These are phyloP conservation scores for Peromyscus aztecus DNA, from an alignment of 2,797 vertebrate species.

Conservation along the genomic window DNA sequence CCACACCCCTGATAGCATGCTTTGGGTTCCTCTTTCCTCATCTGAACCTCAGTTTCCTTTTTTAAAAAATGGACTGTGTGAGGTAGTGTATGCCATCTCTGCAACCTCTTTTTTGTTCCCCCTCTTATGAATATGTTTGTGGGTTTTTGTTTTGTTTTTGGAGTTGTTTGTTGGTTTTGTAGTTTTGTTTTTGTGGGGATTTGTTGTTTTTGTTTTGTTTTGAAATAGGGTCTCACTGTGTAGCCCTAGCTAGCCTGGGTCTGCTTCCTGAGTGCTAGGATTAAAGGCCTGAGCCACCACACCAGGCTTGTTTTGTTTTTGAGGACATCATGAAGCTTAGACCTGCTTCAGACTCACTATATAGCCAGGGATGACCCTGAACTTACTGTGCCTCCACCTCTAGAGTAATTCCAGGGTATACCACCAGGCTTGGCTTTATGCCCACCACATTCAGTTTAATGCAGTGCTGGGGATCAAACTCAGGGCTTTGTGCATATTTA, in stretches of 20 bases:
- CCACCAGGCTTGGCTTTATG: neutral
- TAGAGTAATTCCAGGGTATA: neutral
- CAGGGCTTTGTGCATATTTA: neutral
- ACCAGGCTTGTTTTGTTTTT: neutral
- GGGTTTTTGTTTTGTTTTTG: neutral
- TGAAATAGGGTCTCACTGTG: neutral
- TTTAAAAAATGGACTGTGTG: neutral
- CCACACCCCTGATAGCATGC: fast-evolving
- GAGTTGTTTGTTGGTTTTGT: neutral
- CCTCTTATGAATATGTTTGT: neutral
- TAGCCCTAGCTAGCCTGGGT: neutral
- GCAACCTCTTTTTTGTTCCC: neutral
- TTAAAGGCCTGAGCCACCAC: neutral
- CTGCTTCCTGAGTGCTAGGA: neutral
- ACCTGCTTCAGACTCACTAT: neutral
- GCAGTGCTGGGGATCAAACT: neutral
- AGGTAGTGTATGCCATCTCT: neutral
- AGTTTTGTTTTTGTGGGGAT: neutral
- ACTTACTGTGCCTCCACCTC: neutral
- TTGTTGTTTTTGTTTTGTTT: neutral
- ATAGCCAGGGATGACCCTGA: neutral
- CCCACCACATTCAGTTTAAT: neutral
- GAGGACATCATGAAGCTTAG: neutral
- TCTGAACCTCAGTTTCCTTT: neutral
- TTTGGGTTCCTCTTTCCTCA: neutral